A percentile compares a stretch with the other conserved stretches of the same genome.
Evolutionary conservation across 2,113 vertebrate species (phyloP).

Genomic region (Merops nubicus): DNA sequence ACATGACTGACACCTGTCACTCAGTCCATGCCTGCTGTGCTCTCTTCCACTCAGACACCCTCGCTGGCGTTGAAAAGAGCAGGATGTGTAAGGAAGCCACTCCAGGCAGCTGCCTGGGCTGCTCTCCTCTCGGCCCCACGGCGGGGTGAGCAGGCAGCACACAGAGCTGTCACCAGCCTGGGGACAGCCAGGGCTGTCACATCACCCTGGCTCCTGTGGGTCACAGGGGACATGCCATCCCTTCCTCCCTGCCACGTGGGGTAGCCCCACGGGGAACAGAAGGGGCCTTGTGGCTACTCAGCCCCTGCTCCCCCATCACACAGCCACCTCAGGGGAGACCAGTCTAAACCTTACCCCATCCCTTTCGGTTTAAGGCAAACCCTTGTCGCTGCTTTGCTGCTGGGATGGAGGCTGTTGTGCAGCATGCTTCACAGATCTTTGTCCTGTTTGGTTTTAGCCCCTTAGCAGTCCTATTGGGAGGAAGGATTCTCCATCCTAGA

Average conservation of each 20-base stretch:
- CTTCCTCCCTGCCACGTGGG: background rate
- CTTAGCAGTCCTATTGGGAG: background rate
- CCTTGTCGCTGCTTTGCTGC: background rate
- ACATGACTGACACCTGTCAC: slow-evolving; percentile 20
- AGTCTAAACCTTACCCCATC: background rate
- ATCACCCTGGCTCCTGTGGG: background rate
- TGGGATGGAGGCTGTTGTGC: background rate
- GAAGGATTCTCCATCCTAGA: background rate
- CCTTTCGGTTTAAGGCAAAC: background rate
- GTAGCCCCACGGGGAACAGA: background rate
- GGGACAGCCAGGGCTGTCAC: slow-evolving; percentile 32
- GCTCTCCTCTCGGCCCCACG: background rate
- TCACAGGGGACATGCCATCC: background rate
- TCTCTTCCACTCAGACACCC: background rate
- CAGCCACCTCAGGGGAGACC: background rate
- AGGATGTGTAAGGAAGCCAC: slow-evolving; percentile 10
- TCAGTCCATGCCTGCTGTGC: background rate
- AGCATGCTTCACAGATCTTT: background rate
- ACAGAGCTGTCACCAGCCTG: background rate
- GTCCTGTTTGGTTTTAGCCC: background rate
- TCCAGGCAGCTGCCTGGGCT: background rate
- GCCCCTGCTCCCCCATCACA: background rate
- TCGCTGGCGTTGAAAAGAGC: background rate
- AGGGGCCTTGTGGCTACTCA: background rate
- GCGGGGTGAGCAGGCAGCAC: background rate